These are phyloP conservation scores for Gastracanthus pulcherrimus DNA, from an alignment of 2,888 invertebrate species.

Conservation along the genomic window DNA sequence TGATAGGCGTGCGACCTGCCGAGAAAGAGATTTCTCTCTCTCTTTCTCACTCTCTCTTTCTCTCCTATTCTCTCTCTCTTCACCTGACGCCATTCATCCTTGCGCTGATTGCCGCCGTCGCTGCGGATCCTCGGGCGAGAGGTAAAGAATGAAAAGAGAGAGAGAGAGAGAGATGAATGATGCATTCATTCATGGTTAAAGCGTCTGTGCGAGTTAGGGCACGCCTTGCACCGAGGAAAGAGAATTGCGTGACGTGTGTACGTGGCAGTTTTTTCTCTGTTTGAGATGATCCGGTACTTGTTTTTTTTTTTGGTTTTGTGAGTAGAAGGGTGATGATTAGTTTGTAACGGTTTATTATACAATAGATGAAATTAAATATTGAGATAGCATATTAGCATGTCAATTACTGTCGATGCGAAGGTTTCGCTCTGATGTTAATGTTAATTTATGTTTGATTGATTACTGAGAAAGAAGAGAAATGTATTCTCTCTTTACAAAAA, in stretches of 20 bases:
- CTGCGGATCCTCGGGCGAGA: neutral
- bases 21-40: no score
- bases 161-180: neutral
- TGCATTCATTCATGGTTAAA: neutral
- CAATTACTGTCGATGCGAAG: neutral
- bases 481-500: no score
- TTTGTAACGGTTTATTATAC: neutral
- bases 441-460: no score
- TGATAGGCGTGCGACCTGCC: no score
- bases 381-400: neutral
- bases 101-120: neutral
- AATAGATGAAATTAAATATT: neutral
- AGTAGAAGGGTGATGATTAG: conserved; percentile 3
- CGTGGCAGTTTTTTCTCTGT: no score
- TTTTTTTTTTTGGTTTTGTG: neutral
- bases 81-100: conserved; percentile 21
- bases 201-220: neutral
- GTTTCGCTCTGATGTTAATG: neutral
- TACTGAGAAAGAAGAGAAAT: no score
- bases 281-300: no score
- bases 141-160: neutral
- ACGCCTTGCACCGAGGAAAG: no score
- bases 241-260: neutral
- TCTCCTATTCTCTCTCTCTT: no score
- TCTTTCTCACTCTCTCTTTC: no score